Evolutionary conservation across 1,140 invertebrate genomes (phyloP).

Genomic region (Tetranychus cinnabarinus): DNA sequence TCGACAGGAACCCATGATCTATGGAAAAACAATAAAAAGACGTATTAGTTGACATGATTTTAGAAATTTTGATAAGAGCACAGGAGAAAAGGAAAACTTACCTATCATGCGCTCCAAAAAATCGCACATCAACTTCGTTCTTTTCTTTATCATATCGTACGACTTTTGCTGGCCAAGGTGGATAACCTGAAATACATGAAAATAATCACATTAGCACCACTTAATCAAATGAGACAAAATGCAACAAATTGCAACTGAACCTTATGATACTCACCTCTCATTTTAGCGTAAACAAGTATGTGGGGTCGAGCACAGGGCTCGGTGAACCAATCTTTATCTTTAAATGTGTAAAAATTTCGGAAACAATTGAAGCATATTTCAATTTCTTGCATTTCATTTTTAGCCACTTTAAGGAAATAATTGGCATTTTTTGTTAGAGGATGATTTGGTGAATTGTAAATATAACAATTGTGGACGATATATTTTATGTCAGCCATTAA

Average conservation of each 20-base stretch:
- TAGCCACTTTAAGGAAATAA: slow-evolving; percentile 49
- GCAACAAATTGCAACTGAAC: not conserved
- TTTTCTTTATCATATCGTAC: slow-evolving; percentile 39
- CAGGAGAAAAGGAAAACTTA: slow-evolving; percentile 10
- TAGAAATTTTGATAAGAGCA: too few relatives aligned
- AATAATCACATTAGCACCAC: not conserved
- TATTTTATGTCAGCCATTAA: slow-evolving; percentile 70
- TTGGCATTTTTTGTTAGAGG: slow-evolving; percentile 36
- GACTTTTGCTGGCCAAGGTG: slow-evolving; percentile 80
- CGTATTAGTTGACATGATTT: not conserved
- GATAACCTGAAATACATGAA: slow-evolving; percentile 28
- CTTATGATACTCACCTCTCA: slow-evolving; percentile 37
- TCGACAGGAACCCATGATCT: slow-evolving; percentile 58
- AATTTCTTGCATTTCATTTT: slow-evolving; percentile 65
- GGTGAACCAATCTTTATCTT: slow-evolving; percentile 53
- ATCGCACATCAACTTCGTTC: slow-evolving; percentile 52
- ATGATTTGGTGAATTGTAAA: slow-evolving; percentile 39
- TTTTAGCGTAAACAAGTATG: slow-evolving; percentile 65
- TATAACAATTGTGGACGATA: slow-evolving; percentile 72
- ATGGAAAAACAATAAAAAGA: slow-evolving; percentile 5
- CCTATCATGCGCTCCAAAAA: slow-evolving; percentile 79
- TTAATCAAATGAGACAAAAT: not conserved
- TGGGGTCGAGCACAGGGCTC: slow-evolving; percentile 64
- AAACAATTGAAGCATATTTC: slow-evolving; percentile 85
- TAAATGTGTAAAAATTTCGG: slow-evolving; percentile 50